Evolutionary conservation across 2,113 vertebrate genomes (phyloP), one percentile per base, ranked within the genome.

Genomic region (Bambusicola thoracicus): DNA sequence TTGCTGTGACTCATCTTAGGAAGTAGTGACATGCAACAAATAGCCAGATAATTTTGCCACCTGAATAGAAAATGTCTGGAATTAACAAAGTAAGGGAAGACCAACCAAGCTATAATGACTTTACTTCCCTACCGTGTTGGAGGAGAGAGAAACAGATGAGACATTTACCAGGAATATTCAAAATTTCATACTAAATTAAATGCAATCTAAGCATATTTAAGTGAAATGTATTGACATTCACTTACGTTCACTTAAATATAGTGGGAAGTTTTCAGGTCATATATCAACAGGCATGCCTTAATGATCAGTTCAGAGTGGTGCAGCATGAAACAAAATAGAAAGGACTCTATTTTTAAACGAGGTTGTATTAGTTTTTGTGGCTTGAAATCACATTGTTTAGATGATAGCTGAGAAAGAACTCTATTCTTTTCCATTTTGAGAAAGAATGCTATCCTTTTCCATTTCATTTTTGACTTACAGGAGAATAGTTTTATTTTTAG

Each of bases 201-300:
- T 63, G 40, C 68, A 81, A 40, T 40, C 59, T 92, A 32, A 69
- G 95, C 59, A 69, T 67, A 53, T 88, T 69, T 56, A 93, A 95
- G 76, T 93, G 85, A 94, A 95, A 3, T 92, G 68, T 76, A n/a
- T n/a, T n/a, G n/a, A 87, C 70, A 76, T 96, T 96, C n/a, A n/a
- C n/a, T n/a, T n/a, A n/a, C n/a, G n/a, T n/a, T 85, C 77, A 85
- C 88, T 89, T 53, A 53, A 29, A 53, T 53, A 17, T 29, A 53
- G 27, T 92, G 73, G 49, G 75, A 93, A 95, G 59, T 92, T 95
- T 81, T 88, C 78, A 67, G 82, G 56, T 90, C 65, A 87, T 89
- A 92, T 93, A 93, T 96, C 89, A 96, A 46, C 51, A 94, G 40
- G 40, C 66, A 75, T 90, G 93, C 78, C 61, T 95, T 96, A 86